Percentiles rank a stretch among this genome's conserved stretches.
These are phyloP conservation scores for Jordanella pulchra DNA, from an alignment of 2,797 vertebrate genomes.

Conservation along the genomic window DNA sequence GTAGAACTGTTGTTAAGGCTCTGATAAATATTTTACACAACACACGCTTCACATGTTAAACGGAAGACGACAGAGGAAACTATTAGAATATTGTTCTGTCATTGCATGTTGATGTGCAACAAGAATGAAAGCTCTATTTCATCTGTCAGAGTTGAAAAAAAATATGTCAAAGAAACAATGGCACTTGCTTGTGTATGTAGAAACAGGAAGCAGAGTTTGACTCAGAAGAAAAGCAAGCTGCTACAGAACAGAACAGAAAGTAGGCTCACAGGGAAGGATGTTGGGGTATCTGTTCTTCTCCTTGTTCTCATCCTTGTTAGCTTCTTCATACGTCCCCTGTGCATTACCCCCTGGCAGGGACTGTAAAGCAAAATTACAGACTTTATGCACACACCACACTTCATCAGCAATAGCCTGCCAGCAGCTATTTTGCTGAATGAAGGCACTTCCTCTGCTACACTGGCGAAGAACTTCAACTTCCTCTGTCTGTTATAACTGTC, in stretches of 20 bases:
- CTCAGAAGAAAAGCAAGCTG: slow-evolving; percentile 12
- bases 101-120: slow-evolving; percentile 17
- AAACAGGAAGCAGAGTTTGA: slow-evolving; percentile 56
- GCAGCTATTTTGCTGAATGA: slow-evolving; percentile 6
- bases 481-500: slow-evolving; percentile 48
- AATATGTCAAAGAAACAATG: slow-evolving; percentile 3
- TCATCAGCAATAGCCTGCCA: slow-evolving; percentile 8
- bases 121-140: background rate
- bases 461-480: slow-evolving; percentile 57
- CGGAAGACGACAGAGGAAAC: background rate
- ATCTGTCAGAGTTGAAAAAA: background rate
- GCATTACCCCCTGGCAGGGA: slow-evolving; percentile 86
- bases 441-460: slow-evolving; percentile 66
- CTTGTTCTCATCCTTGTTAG: slow-evolving; percentile 94
- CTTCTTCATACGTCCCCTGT: slow-evolving; percentile 90
- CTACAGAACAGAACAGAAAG: slow-evolving; percentile 40
- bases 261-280: slow-evolving; percentile 93
- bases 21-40: no score
- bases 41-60: no score
- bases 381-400: background rate
- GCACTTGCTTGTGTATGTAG: background rate
- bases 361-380: slow-evolving; percentile 70
- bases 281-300: slow-evolving; percentile 99
- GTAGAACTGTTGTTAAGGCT: no score
- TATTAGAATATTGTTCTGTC: slow-evolving; percentile 8